Evolutionary conservation across 2,113 vertebrate species (phyloP), one percentile per base, ranked within the genome.

Genomic region (Corythaixoides concolor): DNA sequence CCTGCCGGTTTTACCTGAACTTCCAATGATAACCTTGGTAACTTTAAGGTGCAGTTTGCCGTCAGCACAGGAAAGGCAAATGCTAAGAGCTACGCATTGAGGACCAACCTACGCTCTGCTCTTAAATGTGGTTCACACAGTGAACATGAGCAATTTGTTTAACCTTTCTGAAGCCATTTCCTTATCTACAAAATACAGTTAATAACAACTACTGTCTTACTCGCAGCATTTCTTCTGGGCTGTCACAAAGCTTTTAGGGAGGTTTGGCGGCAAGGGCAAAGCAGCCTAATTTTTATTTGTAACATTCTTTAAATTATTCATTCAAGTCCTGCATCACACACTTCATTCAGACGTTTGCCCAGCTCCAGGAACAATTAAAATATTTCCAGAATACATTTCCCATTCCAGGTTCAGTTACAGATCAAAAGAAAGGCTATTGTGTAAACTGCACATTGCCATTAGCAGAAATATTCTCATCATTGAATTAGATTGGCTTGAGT

Each of bases 351-450:
- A 95, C 74, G 15, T 97, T 97, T 92, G 72, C 63, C 39, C 94
- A 94, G 63, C 82, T 95, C 87, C 96, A 90, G 93, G 85, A 98
- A 98, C 98, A 98, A 98, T 96, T 95, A 96, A 95, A 96, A 97
- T 95, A 92, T 95, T 98, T 97, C 95, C 96, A 98, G 95, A 94
- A 80, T 73, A 92, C 92, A 93, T 97, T 98, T 98, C 96, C 96
- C 95, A 95, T 98, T 97, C 86, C 76, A 98, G 81, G 68, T 97
- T 96, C 97, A 98, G 91, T 90, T 86, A 62, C 28, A 15, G 93
- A 98, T 98, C 97, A 98, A 97, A 97, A 96, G 94, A 95, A 95
- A 93, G 81, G 74, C 95, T 95, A 97, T 97, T 98, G 97, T 98
- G 94, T 97, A 96, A 97, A 92, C 86, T 32, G 15, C 85, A 94